Evolutionary conservation across 2,797 vertebrate species (phyloP).

Genomic region (Argyrosomus regius): DNA sequence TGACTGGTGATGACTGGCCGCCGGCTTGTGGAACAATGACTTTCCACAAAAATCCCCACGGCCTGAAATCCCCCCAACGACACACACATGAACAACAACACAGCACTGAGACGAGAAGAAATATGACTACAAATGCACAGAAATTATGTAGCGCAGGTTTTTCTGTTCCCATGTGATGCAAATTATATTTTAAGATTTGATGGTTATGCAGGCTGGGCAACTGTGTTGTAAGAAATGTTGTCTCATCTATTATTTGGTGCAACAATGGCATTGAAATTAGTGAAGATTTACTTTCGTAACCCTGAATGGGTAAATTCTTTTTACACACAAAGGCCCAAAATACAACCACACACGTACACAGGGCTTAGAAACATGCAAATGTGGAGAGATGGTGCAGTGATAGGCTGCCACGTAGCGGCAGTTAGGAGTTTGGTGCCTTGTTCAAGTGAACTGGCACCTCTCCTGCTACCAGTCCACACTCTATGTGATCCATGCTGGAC

Average conservation of each 20-base stretch:
- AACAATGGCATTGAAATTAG: too few species aligned
- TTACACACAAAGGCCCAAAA: too few species aligned
- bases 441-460: too few species aligned
- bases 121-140: conserved; percentile 6
- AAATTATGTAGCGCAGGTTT: conserved; percentile 11
- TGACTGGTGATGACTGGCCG: conserved; percentile 28
- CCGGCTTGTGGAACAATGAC: conserved; percentile 23
- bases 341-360: too few species aligned
- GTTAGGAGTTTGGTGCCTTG: too few species aligned
- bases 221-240: neutral
- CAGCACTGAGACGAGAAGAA: conserved; percentile 8
- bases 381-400: too few species aligned
- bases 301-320: too few species aligned
- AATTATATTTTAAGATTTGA: conserved; percentile 16
- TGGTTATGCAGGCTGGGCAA: neutral
- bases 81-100: neutral
- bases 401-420: too few species aligned
- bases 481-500: too few species aligned
- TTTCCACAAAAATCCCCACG: conserved; percentile 11
- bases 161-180: conserved; percentile 1
- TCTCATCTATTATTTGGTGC: neutral
- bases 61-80: conserved; percentile 8
- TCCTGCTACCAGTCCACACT: too few species aligned
- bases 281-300: too few species aligned
- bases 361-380: too few species aligned